Evolutionary conservation across 2,888 invertebrate species (phyloP).

Genomic region (Ochlodes sylvanus): DNA sequence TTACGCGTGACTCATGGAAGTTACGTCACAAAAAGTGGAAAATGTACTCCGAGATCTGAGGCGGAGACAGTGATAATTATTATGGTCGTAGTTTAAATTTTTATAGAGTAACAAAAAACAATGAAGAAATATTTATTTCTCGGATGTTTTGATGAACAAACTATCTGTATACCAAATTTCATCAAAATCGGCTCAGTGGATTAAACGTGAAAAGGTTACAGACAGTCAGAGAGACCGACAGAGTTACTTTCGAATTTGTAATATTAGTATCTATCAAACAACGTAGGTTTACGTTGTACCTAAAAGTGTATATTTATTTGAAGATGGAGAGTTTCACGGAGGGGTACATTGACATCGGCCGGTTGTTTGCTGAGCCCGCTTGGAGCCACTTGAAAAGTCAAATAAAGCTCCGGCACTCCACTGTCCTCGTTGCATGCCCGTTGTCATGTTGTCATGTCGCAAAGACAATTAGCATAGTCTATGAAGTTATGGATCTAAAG

Average conservation of each 20-base stretch:
- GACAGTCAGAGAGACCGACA: too few relatives aligned
- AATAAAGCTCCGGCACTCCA: slow-evolving; percentile 46
- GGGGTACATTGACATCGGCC: slow-evolving; percentile 46
- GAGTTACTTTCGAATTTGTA: too few relatives aligned
- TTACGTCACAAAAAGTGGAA: not conserved
- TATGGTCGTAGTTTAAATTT: too few relatives aligned
- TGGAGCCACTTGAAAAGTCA: slow-evolving; percentile 50
- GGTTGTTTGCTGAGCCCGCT: slow-evolving; percentile 49
- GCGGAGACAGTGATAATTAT: too few relatives aligned
- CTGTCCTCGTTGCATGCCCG: slow-evolving; percentile 46
- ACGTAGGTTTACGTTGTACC: not conserved
- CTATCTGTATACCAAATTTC: too few relatives aligned
- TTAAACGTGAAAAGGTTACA: too few relatives aligned
- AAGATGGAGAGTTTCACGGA: slow-evolving; percentile 13
- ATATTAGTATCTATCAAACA: too few relatives aligned
- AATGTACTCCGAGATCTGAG: too few relatives aligned
- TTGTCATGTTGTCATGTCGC: slow-evolving; percentile 55
- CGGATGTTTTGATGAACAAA: too few relatives aligned
- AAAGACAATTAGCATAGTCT: slow-evolving; percentile 63
- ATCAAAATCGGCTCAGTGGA: too few relatives aligned
- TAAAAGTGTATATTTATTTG: slow-evolving; percentile 8
- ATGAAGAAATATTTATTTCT: too few relatives aligned
- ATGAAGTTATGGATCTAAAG: slow-evolving; percentile 49
- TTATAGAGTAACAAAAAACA: too few relatives aligned
- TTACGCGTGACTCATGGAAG: not conserved